phyloP scores from a whole-genome alignment of 2,113 vertebrate species.

The Zapornia atra region DNA sequence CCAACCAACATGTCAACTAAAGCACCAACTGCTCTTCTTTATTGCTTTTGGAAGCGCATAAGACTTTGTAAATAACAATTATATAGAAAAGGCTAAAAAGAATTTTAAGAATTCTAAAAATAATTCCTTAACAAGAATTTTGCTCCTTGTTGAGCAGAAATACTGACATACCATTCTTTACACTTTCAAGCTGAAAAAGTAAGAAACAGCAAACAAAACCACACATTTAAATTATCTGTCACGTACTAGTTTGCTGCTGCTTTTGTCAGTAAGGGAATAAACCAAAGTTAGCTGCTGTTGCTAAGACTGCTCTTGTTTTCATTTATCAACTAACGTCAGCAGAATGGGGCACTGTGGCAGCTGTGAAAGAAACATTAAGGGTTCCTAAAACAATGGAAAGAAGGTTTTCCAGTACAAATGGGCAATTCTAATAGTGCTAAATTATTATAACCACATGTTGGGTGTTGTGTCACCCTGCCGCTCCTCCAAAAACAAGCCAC shows the following conservation, averaged over 20 bases:
- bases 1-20: neutral
- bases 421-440: neutral
- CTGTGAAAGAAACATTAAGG: constrained; percentile 43
- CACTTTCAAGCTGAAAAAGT: neutral
- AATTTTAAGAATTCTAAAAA: neutral
- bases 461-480: neutral
- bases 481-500: neutral
- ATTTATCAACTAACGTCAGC: constrained; percentile 54
- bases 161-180: too few species aligned
- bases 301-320: constrained; percentile 33
- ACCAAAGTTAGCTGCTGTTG: constrained; percentile 15
- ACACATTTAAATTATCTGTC: neutral
- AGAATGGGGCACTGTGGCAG: constrained; percentile 51
- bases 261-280: neutral
- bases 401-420: neutral
- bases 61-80: neutral
- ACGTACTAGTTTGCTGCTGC: neutral
- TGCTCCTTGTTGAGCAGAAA: neutral
- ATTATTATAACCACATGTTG: neutral
- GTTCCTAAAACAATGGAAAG: constrained; percentile 46
- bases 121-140: neutral
- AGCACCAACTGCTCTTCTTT: neutral
- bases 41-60: neutral
- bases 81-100: neutral
- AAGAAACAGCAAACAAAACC: neutral